These are phyloP conservation scores for Cheirogaleus major DNA, from an alignment of 2,797 vertebrate species.

Conservation along the genomic window DNA sequence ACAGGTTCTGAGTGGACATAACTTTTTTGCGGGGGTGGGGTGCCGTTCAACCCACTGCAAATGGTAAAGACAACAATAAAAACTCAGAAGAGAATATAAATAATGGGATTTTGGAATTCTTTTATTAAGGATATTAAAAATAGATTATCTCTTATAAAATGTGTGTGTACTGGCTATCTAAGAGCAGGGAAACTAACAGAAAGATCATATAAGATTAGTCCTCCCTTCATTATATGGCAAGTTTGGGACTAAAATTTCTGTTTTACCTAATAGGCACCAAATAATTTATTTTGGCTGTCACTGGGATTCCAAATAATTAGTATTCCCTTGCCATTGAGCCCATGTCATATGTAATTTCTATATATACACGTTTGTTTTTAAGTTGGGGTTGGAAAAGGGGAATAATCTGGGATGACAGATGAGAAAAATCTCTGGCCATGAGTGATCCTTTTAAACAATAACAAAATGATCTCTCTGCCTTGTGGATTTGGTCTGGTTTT, in stretches of 20 bases:
- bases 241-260: neutral
- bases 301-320: neutral
- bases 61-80: neutral
- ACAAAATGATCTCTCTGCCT: neutral
- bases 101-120: neutral
- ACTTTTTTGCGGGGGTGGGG: neutral
- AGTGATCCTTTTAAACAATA: neutral
- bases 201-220: neutral
- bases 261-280: neutral
- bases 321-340: neutral
- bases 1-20: neutral
- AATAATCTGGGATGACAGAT: neutral
- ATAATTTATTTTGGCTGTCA: neutral
- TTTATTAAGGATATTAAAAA: neutral
- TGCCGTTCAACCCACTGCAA: neutral
- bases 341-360: neutral
- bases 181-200: neutral
- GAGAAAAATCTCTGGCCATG: neutral
- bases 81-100: constrained; percentile 16
- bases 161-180: neutral
- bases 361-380: neutral
- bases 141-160: neutral
- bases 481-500: neutral
- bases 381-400: neutral
- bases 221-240: neutral